Conservation (phyloP, 2,888 invertebrate genomes). For the Ochropleura leucogaster region DNA sequence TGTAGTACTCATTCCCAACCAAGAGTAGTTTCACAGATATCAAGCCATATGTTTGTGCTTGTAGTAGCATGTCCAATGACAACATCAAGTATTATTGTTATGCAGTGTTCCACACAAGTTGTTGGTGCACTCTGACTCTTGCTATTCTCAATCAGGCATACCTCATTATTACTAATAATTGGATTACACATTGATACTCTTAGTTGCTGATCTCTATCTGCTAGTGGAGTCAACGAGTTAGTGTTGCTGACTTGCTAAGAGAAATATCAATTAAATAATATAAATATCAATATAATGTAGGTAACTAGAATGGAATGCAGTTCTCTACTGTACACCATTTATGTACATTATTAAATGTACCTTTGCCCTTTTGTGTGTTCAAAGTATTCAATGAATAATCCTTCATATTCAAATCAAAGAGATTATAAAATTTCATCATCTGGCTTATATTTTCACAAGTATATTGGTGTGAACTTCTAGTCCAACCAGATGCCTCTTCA, state of each 20-base stretch:
- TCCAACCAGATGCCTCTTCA: background rate
- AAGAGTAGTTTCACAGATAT: background rate
- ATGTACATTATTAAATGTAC: background rate
- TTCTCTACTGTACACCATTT: background rate
- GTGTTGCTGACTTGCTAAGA: background rate
- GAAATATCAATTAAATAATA: background rate
- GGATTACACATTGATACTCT: constrained; percentile 17
- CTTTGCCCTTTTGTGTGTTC: background rate
- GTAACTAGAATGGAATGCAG: background rate
- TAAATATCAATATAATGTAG: background rate
- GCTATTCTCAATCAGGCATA: constrained; percentile 7
- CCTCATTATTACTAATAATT: background rate
- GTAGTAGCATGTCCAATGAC: background rate
- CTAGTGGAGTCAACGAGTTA: background rate
- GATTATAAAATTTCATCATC: background rate
- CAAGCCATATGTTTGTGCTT: background rate
- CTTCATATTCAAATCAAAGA: background rate
- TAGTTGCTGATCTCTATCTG: constrained; percentile 6
- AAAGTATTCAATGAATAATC: background rate
- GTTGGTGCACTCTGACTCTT: constrained; percentile 6
- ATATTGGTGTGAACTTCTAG: background rate
- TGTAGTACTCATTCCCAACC: background rate
- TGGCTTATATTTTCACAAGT: background rate
- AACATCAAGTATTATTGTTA: background rate
- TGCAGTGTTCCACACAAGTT: background rate